These are phyloP conservation scores for Acromyrmex heyeri DNA, from an alignment of 1,140 invertebrate genomes.

Conservation along the genomic window DNA sequence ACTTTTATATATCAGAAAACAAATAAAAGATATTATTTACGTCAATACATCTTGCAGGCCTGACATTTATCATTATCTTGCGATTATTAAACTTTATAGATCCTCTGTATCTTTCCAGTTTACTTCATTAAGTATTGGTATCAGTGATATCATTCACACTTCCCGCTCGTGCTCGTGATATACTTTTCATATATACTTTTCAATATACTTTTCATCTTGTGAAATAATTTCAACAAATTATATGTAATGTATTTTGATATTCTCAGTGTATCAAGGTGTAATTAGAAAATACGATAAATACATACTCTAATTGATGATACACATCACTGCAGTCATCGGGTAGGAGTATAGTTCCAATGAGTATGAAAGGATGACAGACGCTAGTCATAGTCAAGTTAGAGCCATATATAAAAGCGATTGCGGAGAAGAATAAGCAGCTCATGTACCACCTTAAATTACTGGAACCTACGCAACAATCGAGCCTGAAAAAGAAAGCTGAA, in stretches of 20 bases:
- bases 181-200: background rate
- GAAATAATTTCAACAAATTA: conserved; percentile 18
- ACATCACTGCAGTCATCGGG: conserved; percentile 91
- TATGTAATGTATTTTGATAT: background rate
- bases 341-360: conserved; percentile 89
- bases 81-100: conserved; percentile 71
- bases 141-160: conserved; percentile 38
- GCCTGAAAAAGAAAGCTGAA: conserved; percentile 85
- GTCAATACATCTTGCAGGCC: conserved; percentile 54
- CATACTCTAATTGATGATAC: conserved; percentile 90
- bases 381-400: conserved; percentile 91
- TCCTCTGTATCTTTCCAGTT: conserved; percentile 71
- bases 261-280: conserved; percentile 10
- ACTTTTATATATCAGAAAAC: conserved; percentile 69
- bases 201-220: conserved; percentile 3
- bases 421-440: conserved; percentile 88
- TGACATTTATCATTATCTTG: conserved; percentile 74
- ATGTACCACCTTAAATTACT: conserved; percentile 90
- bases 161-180: background rate
- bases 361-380: conserved; percentile 90
- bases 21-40: conserved; percentile 76
- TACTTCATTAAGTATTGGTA: conserved; percentile 32
- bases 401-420: conserved; percentile 89
- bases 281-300: conserved; percentile 60
- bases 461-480: conserved; percentile 91